These are phyloP conservation scores for Seriola aureovittata DNA, from an alignment of 2,113 vertebrate species.

Conservation along the genomic window DNA sequence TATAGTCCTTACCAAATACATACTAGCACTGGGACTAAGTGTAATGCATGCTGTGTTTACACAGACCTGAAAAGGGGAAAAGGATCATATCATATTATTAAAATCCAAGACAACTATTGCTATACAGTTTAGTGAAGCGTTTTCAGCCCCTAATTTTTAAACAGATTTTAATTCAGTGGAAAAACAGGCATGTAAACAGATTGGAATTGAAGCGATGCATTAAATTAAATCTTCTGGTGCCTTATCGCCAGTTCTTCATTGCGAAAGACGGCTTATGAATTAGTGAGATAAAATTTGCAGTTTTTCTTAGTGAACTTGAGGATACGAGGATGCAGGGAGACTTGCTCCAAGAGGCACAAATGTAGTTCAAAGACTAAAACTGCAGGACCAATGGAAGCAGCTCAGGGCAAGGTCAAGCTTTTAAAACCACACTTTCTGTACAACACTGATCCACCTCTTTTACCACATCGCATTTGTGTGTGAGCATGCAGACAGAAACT, in stretches of 20 bases:
- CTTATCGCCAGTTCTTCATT: slow-evolving; percentile 21
- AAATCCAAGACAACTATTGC: slow-evolving; percentile 24
- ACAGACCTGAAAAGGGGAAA: not conserved
- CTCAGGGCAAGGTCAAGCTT: not conserved
- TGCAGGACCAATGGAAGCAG: not conserved
- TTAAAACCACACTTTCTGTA: not conserved
- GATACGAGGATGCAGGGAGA: slow-evolving; percentile 1
- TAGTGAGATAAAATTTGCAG: slow-evolving; percentile 6
- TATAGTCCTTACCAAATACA: not conserved
- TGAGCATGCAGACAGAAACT: not conserved
- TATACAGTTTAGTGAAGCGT: not conserved
- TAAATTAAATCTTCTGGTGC: slow-evolving; percentile 4
- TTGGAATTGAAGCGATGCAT: not conserved
- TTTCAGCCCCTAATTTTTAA: slow-evolving; percentile 30
- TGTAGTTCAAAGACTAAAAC: not conserved
- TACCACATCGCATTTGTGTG: not conserved
- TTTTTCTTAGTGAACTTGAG: slow-evolving; percentile 20
- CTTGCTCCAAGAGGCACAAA: not conserved
- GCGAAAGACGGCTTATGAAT: slow-evolving; percentile 23
- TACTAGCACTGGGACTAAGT: slow-evolving; percentile 1
- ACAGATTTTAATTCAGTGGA: slow-evolving; percentile 12
- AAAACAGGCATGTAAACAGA: not conserved
- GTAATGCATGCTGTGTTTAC: slow-evolving; percentile 19
- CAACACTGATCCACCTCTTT: not conserved
- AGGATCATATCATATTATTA: not conserved